A percentile compares a stretch with the other conserved stretches of the same genome.
Conservation (phyloP, 2,797 vertebrate species). For the Iguana delicatissima region DNA sequence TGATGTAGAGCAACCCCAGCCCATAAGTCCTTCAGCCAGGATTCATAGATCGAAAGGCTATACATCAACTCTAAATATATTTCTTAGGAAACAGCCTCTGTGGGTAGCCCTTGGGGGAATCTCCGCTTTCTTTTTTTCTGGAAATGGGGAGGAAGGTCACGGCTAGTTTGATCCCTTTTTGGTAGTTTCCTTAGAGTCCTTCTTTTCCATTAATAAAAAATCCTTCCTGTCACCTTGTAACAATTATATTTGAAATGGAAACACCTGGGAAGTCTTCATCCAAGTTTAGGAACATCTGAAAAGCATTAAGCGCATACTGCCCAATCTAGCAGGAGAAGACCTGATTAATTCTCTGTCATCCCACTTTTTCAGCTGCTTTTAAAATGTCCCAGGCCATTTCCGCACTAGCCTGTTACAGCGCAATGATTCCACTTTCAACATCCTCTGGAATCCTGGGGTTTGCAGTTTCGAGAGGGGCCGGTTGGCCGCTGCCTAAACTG, state of each 20-base stretch:
- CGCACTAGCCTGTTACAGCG: too few relatives aligned
- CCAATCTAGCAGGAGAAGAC: too few relatives aligned
- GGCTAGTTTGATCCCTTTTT: not conserved
- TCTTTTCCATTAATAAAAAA: conserved; percentile 17
- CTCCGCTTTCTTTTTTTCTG: not conserved
- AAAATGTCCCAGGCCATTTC: too few relatives aligned
- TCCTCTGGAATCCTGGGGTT: too few relatives aligned
- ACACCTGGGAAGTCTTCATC: conserved; percentile 55
- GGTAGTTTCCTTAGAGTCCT: conserved; percentile 54
- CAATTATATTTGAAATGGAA: accelerated
- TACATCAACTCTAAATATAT: not conserved
- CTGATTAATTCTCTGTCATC: too few relatives aligned
- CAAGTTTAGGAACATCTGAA: conserved; percentile 49
- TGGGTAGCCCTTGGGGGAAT: not conserved
- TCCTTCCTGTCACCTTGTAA: conserved; percentile 43
- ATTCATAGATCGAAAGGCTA: not conserved
- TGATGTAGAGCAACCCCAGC: too few relatives aligned
- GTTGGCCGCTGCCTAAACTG: too few relatives aligned
- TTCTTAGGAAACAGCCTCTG: not conserved
- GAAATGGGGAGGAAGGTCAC: not conserved
- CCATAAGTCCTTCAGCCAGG: too few relatives aligned
- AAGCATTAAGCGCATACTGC: conserved; percentile 16
- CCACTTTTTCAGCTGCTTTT: too few relatives aligned
- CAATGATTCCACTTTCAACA: too few relatives aligned
- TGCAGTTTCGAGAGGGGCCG: too few relatives aligned